phyloP scores from a whole-genome alignment of 2,113 vertebrate species.

The Peromyscus californicus region DNA sequence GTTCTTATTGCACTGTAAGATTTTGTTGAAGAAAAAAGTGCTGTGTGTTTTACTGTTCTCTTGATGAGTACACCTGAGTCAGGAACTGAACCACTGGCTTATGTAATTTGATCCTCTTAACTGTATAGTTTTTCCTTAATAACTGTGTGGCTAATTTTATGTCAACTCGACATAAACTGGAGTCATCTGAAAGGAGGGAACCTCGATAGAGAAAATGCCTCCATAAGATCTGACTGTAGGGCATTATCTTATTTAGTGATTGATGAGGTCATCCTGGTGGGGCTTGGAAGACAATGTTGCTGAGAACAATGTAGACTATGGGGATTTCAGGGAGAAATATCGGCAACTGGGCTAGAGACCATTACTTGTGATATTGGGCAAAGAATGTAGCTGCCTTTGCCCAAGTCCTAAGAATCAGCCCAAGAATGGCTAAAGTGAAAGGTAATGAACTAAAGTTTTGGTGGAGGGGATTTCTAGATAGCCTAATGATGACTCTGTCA shows the following conservation, averaged over 20 bases:
- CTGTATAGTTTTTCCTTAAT: constrained; percentile 12
- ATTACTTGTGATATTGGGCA: too few relatives aligned
- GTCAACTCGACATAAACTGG: background rate
- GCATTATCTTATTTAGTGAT: background rate
- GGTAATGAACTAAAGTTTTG: too few relatives aligned
- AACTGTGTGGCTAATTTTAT: background rate
- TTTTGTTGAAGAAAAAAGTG: constrained; percentile 17
- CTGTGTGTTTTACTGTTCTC: background rate
- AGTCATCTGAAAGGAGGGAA: background rate
- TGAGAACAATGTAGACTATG: too few relatives aligned
- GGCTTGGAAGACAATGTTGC: too few relatives aligned
- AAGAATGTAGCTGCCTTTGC: too few relatives aligned
- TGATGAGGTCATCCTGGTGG: background rate
- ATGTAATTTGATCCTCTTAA: constrained; percentile 4
- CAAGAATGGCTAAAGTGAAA: too few relatives aligned
- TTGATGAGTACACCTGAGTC: background rate
- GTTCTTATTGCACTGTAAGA: background rate
- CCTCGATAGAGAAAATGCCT: background rate
- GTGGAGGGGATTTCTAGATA: too few relatives aligned
- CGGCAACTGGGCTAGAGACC: too few relatives aligned
- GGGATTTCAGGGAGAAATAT: too few relatives aligned
- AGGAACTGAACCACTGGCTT: background rate
- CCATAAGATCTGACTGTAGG: too few relatives aligned
- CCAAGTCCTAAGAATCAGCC: too few relatives aligned
- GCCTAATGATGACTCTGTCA: too few relatives aligned